Base-by-base conservation (phyloP, 2,888 invertebrate genomes). In the Leucoptera coffeella region DNA sequence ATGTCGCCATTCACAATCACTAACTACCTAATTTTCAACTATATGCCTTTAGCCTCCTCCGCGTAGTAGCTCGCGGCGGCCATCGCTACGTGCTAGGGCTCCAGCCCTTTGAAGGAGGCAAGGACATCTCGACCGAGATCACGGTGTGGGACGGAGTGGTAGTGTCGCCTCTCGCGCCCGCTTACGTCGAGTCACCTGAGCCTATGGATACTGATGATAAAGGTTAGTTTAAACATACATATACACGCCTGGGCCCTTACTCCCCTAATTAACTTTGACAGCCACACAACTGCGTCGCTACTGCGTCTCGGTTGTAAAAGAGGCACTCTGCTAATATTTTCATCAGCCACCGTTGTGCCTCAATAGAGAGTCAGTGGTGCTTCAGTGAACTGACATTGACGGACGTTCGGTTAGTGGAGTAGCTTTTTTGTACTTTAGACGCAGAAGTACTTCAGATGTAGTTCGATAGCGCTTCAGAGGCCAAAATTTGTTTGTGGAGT, bases 111-210 rank as follows among this genome's bases (percentile, higher is more conserved):
- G 72, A 72, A 17, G 72, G 71, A 0, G 72, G 72, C 23, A 77
- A 77, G 41, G 78, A 77, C 45, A 79, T 88, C 28, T 80, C 84
- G 6, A 77, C 85, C 0, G 93, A 95, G 60, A 92, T 95, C 82
- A 91, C 92, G 0, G 91, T 95, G 11, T 95, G 94, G 93, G 87
- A 94, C 45, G 94, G 94, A 1, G 92, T 96, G 2, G 92, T 95
- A 1, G 93, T 97, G 1, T 90, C 92, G 1, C 94, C 96, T 0
- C 71, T 94, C n/a, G 92, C 93, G 33, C 84, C 88, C 33, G 95
- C 94, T 0, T 96, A 94, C 54, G 67, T 71, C 15, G 87, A 87
- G 40, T 80, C 83, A 27, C 82, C 83, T 15, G 86, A 87, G 22
- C 55, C 62, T 2, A 67, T 71, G 65, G 71, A 72, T 35, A 65